Percentiles rank a stretch among this genome's conserved stretches.
Conservation (phyloP, 2,888 invertebrate genomes). For the Diadromus collaris region DNA sequence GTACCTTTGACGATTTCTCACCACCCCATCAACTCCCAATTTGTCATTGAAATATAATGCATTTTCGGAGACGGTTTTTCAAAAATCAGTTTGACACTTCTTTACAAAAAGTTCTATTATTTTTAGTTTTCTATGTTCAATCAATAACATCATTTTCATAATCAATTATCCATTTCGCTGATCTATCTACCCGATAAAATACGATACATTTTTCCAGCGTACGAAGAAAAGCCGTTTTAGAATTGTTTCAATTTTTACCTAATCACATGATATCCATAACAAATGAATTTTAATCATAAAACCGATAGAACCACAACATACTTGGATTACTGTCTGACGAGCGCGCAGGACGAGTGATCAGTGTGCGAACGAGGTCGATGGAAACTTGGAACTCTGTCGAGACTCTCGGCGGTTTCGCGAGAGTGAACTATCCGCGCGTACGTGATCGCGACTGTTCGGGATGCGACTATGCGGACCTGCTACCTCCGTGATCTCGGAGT, state of each 20-base stretch:
- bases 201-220: too few relatives aligned
- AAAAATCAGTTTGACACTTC: too few relatives aligned
- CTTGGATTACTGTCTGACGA: slow-evolving; percentile 8
- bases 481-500: slow-evolving; percentile 61
- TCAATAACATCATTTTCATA: too few relatives aligned
- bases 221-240: too few relatives aligned
- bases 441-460: slow-evolving; percentile 54
- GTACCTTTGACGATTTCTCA: neutral
- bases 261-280: neutral
- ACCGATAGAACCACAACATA: neutral
- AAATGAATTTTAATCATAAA: neutral
- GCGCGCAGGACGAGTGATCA: neutral
- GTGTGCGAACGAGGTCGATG: slow-evolving; percentile 6
- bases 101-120: too few relatives aligned
- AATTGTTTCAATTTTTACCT: too few relatives aligned
- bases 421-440: slow-evolving; percentile 35
- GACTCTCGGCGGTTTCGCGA: neutral
- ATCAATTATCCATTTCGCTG: too few relatives aligned
- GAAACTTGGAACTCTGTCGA: neutral
- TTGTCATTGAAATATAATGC: too few relatives aligned
- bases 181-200: too few relatives aligned
- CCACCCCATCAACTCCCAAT: too few relatives aligned
- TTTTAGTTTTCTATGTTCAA: too few relatives aligned
- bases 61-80: too few relatives aligned
- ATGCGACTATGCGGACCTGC: slow-evolving; percentile 61